Evolutionary conservation across 2,113 vertebrate genomes (phyloP), one percentile per base, ranked within the genome.

Genomic region (Dolichallabes microphthalmus): DNA sequence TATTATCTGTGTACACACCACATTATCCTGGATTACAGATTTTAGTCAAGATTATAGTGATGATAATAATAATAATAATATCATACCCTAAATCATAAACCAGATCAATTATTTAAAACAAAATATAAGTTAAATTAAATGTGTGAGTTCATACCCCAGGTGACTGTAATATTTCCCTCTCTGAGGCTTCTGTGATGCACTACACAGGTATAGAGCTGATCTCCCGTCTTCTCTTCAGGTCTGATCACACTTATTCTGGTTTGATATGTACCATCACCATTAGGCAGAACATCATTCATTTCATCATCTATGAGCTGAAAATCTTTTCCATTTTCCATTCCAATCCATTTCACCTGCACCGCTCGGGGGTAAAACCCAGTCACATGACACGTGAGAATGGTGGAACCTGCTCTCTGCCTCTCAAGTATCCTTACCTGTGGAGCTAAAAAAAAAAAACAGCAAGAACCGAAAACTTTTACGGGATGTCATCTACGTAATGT

Each of bases 221-320:
- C 17, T 57, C 25, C 83, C 27, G 52, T 10, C 58, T 45, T 60
- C 61, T 25, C 58, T 50, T 79, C 32, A 19, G 76, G 84, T 80
- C 52, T 69, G 32, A 85, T 85, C 84, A 85, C 52, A 71, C 84
- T 85, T 10, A 45, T 64, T n/a, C 84, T 85, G 53, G 84, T 85
- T 64, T 85, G 84, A 68, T 80, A 85, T 0, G 84, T 85, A 9
- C 84, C 84, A 30, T 85, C 84, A 57, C 60, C 74, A 58, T 85
- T 85, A 30, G 84, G 76, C 32, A 85, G 76, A 30, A 80, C 76
- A 5, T 71, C 10, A 1, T 69, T 50, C 11, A 60, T 60, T 17
- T 32, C 84, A 1, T 60, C 15, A 25, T 80, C 84, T 53, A 60
- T 30, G 7, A 7, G 6, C 84, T 71, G 76, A 30, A 85, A 66